Base-by-base conservation (phyloP, 2,888 invertebrate genomes). In the Acanthosepion pharaonis region DNA sequence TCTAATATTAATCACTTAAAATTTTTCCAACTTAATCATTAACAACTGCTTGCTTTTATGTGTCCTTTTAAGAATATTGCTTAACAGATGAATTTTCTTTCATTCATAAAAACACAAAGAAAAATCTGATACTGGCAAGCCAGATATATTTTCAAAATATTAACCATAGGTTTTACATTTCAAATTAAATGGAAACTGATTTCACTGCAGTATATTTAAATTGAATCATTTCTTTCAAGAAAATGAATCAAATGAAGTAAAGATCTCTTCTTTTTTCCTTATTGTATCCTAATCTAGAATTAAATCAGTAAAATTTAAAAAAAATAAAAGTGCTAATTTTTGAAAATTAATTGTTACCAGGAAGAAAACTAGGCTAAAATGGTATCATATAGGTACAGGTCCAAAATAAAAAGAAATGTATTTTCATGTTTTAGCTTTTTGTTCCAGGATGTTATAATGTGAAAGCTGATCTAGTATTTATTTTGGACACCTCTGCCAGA, bases 401-500 rank as follows among this genome's bases (percentile, higher is more conserved):
- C n/a, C 78, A 9, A 78, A n/a, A n/a, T 33, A 78, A 78, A 78
- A 78, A n/a, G 33, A 78, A 78, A n/a, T 78, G n/a, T 78, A 78
- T 78, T 49, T 92, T 92, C 53, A 51, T 94, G 94, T 78, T 91
- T 91, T 51, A 25, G 94, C 94, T 94, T 78, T 33, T 18, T 91
- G 94, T 95, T 94, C 20, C 94, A 95, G 95, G 94, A 94, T 95
- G 95, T 91, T 23, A 78, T 48, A 91, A 94, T 49, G 94, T 95
- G 25, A 95, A 95, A 53, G 94, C 95, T 51, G 95, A 96, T 94
- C 28, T 95, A 5, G 95, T 95, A 94, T 95, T 96, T 94, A 94
- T 96, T 51, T 94, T 96, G 55, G 96, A 96, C 91, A 94, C 96
- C 11, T 95, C 95, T 2, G 94, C 95, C 4, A 95, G 95, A 94